Conservation (phyloP, 2,113 vertebrate genomes). For the Vulpes ferrilata region DNA sequence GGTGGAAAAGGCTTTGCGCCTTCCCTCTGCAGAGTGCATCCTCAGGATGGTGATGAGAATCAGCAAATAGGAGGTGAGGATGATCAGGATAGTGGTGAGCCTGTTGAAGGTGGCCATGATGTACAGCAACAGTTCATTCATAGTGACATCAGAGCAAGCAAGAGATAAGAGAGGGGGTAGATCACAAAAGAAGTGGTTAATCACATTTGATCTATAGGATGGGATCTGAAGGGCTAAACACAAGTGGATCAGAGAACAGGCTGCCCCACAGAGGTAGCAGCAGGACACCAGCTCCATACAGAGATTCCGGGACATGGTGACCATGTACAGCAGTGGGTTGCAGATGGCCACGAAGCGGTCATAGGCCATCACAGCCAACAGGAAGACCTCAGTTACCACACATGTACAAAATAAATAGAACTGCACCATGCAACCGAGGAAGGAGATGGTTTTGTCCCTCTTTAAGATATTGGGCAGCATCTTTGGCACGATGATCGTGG, state of each 20-base stretch:
- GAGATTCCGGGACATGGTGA: background rate
- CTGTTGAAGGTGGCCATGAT: background rate
- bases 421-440: constrained; percentile 33
- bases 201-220: constrained; percentile 12
- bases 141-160: constrained; percentile 27
- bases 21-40: constrained; percentile 42
- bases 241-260: constrained; percentile 51
- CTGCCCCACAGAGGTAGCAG: background rate
- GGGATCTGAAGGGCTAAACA: constrained; percentile 34
- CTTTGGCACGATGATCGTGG: constrained; percentile 71
- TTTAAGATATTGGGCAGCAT: constrained; percentile 57
- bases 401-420: constrained; percentile 49
- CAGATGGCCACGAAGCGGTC: constrained; percentile 69
- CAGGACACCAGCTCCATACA: background rate
- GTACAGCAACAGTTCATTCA: background rate
- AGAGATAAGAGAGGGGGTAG: constrained; percentile 28
- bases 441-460: constrained; percentile 56
- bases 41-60: constrained; percentile 64
- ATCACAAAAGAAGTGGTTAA: constrained; percentile 71
- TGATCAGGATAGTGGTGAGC: background rate
- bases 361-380: constrained; percentile 72
- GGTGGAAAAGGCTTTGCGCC: constrained; percentile 45
- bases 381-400: constrained; percentile 24
- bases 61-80: constrained; percentile 25
- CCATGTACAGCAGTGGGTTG: background rate